Evolutionary conservation across 2,797 vertebrate species (phyloP), one percentile per base, ranked within the genome.

Genomic region (Balearica regulorum): DNA sequence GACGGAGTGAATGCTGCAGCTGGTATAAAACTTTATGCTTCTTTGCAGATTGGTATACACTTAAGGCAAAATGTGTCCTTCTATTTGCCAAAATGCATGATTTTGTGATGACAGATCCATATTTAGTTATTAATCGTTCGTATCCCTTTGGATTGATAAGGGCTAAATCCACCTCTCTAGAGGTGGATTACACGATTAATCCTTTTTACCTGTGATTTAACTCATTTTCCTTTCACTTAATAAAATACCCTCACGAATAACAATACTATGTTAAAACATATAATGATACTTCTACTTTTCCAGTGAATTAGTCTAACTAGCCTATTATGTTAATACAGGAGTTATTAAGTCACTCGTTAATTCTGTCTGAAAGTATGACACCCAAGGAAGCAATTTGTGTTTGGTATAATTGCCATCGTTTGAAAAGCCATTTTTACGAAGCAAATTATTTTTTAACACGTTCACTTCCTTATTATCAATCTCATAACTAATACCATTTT

Each of bases 311-410:
- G 62, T 83, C 88, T 94, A 89, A 88, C 81, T 91, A 91, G 75
- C 64, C 79, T 91, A 76, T 96, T 93, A 93, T 93, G 55, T 93
- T 95, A 94, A 89, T 96, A 90, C 35, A 90, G 62, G 14, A 86
- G 12, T 86, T 92, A 95, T 83, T 92, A 87, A 94, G 84, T 81
- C 73, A 87, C 60, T 93, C 82, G 91, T 96, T 96, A 97, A 96
- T 96, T 95, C 70, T 81, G 39, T 79, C 79, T 93, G 79, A 64
- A 94, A 86, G 69, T 91, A 79, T 91, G 92, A 95, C 91, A 96
- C 68, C 58, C 73, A 94, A 88, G 79, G 64, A 97, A 94, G 73
- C 46, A 92, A 91, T 94, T 91, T 88, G n/a, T 39, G 16, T 91
- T 96, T 91, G 72, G 73, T 77, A 60, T 69, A 97, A 97, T 86